Base-by-base conservation (phyloP, 1,140 invertebrate genomes). In the Bombus superbus region DNA sequence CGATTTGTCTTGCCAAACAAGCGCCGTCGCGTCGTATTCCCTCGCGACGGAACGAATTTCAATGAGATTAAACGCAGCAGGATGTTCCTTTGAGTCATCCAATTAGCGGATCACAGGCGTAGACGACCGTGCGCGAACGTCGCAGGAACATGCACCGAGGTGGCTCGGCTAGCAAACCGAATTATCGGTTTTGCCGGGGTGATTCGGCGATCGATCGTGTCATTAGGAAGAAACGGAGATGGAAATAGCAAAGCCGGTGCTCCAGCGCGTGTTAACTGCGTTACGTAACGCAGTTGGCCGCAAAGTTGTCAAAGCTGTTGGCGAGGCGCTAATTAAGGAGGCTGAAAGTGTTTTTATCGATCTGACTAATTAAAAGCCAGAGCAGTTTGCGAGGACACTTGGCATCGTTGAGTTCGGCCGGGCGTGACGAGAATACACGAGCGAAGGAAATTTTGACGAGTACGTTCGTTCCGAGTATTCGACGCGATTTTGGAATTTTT, bases 251-350 rank as follows among this genome's bases (percentile, higher is more conserved):
- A 25, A 38, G 15, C 28, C 38, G 64, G 28, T 38, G 75, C 35
- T 38, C 6, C 15, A 35, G 32, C 64, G 32, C 64, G 64, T 35
- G 64, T 76, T 38, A 38, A 59, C 11, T 9, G 28, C 3, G 15
- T 77, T 77, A 38, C 9, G 75, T n/a, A 78, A 78, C 22, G 18
- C 10, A 40, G 40, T 18, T 25, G 3, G 28, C 28, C 40, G 59
- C n/a, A 44, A 32, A 78, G 32, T 62, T 57, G 76, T 78, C 59
- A 78, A 78, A 64, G 64, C 38, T 22, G 66, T 35, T 11, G 35
- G 18, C 42, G 5, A 35, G n/a, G 1, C 40, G 25, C 32, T 64
- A 78, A 78, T 64, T 64, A 64, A 78, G 18, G 18, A 57, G 28
- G 15, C 57, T 38, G n/a, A 77, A 62, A 40, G 38, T 42, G 38